Conservation (phyloP, 2,797 vertebrate genomes). For the Microhierax caerulescens region DNA sequence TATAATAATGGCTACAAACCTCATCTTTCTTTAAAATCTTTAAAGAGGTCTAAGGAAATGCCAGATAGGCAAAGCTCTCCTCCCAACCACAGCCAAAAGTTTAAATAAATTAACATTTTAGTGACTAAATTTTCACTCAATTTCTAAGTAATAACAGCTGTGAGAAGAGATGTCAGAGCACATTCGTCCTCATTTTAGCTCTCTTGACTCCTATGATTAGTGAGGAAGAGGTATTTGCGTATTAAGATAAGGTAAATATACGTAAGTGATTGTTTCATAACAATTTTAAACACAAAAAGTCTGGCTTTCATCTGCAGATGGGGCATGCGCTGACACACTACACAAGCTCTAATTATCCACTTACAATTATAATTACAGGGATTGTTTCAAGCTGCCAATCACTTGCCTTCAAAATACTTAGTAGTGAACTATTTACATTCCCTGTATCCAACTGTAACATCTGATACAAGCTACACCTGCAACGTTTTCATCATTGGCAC, state of each 20-base stretch:
- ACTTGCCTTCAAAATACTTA: not conserved
- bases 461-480: not conserved
- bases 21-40: not conserved
- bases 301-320: not conserved
- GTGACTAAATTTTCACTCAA: not conserved
- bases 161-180: not conserved
- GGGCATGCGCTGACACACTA: not conserved
- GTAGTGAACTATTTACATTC: not conserved
- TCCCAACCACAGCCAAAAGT: not conserved
- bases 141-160: not conserved
- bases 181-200: not conserved
- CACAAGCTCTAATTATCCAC: not conserved
- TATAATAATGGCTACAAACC: not conserved
- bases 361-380: not conserved
- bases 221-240: not conserved
- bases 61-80: not conserved
- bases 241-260: not conserved
- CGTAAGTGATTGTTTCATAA: not conserved
- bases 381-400: slow-evolving; percentile 13
- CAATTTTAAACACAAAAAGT: not conserved
- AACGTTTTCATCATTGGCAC: not conserved
- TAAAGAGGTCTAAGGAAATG: not conserved
- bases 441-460: not conserved
- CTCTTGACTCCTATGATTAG: not conserved
- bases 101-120: not conserved